Base-by-base conservation (phyloP, 2,113 vertebrate genomes). In the Varanus salvator region DNA sequence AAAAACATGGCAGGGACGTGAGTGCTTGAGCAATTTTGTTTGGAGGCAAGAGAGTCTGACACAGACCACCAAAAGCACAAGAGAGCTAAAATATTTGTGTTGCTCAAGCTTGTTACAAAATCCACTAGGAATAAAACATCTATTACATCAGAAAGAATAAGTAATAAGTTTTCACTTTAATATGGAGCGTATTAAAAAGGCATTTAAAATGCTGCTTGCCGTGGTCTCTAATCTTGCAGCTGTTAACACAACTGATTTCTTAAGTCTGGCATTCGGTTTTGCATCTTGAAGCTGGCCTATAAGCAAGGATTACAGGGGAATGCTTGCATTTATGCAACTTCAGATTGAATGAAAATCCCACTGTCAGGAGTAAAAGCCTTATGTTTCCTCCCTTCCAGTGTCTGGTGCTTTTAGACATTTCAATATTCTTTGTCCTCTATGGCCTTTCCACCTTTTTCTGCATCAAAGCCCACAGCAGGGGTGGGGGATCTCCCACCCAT, bases 11-110 rank as follows among this genome's bases (percentile, higher is more conserved):
- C 34, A 68, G 29, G 44, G 83, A 85, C 57, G 34, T 77, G 78
- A 68, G 29, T 66, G 21, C 68, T 75, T 50, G 76, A 75, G 89
- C 54, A 86, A 64, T 90, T 52, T 77, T 64, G 29, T 80, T 89
- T 31, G 66, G 80, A 69, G 8, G 31, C 72, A 74, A 34, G 1
- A 50, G 9, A 89, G 29, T 60, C 25, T 54, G 31, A 72, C 64
- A 84, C 27, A 85, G 31, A 48, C 54, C 19, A 89, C 21, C 44
- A 6, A 76, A 68, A 54, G 34, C 54, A 82, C 12, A 12, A 48
- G 17, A 60, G 29, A 48, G 25, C 15, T n/a, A 66, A 86, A 90
- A 48, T 38, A 60, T 52, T 2, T 19, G 29, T 74, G 77, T 86
- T 81, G 77, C 48, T 74, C 74, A 12, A 27, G 74, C 44, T 54